Evolutionary conservation across 2,888 invertebrate species (phyloP), one percentile per base, ranked within the genome.

Genomic region (Nasonia oneida): DNA sequence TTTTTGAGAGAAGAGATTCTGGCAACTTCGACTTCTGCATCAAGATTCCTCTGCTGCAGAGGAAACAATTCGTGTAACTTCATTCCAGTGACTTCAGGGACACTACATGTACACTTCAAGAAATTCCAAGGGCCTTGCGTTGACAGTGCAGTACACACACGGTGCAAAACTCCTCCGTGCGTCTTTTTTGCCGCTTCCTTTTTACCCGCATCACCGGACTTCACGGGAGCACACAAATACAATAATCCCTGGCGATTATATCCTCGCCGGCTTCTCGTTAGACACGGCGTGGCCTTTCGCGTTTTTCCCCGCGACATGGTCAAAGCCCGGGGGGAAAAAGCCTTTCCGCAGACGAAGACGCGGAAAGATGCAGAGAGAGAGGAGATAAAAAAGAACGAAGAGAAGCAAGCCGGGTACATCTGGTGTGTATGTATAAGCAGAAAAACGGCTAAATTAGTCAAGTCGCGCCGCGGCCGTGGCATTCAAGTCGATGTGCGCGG

Each of bases 401-500:
- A 4, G 29, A 14, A 78, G 57, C 53, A 6, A 47, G 23, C 29
- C 4, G 37, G 37, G 37, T 47, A 47, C 47, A 47, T 42, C 47
- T 10, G 1, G 47, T 42, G 39, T 23, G n/a, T n/a, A 37, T 39
- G 53, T 29, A 18, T 80, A 74, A 73, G 80, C 50, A 81, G 86
- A 88, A 89, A 88, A 87, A 87, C 83, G 80, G 33, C 39, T 64
- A 80, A 84, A 82, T 87, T 86, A 86, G 87, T 86, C 85, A 87
- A 81, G 88, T 86, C 86, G 76, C 37, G 80, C 64, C 23, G 80
- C 64, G 80, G 42, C 29, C 64, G 67, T 39, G 89, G 87, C 88
- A 89, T 91, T 91, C 89, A 89, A 70, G 90, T 90, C 89, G 90
- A 89, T 88, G 89, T 88, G 84, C 88, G 86, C 88, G 86, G 42